phyloP scores from a whole-genome alignment of 2,113 vertebrate species.

The Sebastes fasciatus region DNA sequence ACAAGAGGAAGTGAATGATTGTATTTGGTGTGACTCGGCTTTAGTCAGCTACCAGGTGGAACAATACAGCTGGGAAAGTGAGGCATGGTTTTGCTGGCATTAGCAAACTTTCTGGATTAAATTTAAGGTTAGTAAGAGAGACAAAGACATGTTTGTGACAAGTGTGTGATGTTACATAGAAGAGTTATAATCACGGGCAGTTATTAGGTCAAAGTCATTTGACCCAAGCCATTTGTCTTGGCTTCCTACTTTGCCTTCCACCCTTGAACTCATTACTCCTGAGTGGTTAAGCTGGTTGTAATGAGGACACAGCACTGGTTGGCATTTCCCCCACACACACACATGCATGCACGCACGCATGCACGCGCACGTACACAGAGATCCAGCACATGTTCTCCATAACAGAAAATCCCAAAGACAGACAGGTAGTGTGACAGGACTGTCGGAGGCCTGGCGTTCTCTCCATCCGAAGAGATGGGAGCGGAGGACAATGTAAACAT shows the following conservation, averaged over 20 bases:
- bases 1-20: neutral
- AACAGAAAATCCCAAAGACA: constrained; percentile 64
- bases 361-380: constrained; percentile 17
- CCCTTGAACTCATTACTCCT: constrained; percentile 60
- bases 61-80: constrained; percentile 5
- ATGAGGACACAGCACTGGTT: constrained; percentile 51
- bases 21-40: constrained; percentile 14
- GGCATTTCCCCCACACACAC: constrained; percentile 43
- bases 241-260: constrained; percentile 21
- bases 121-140: constrained; percentile 24
- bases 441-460: constrained; percentile 61
- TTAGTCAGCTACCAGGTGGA: constrained; percentile 18
- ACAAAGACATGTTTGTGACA: constrained; percentile 19
- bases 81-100: constrained; percentile 3
- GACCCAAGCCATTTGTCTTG: constrained; percentile 18
- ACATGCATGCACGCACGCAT: constrained; percentile 17
- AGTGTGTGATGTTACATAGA: constrained; percentile 6
- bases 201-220: constrained; percentile 22
- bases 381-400: constrained; percentile 74
- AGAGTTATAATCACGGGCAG: constrained; percentile 31
- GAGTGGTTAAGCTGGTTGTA: constrained; percentile 48
- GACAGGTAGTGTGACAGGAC: constrained; percentile 78
- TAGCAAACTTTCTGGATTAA: constrained; percentile 10
- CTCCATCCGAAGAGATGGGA: constrained; percentile 71
- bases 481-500: constrained; percentile 81